Percentiles rank a stretch among this genome's conserved stretches.
phyloP scores from a whole-genome alignment of 2,113 vertebrate species.

The Polypterus bichir region DNA sequence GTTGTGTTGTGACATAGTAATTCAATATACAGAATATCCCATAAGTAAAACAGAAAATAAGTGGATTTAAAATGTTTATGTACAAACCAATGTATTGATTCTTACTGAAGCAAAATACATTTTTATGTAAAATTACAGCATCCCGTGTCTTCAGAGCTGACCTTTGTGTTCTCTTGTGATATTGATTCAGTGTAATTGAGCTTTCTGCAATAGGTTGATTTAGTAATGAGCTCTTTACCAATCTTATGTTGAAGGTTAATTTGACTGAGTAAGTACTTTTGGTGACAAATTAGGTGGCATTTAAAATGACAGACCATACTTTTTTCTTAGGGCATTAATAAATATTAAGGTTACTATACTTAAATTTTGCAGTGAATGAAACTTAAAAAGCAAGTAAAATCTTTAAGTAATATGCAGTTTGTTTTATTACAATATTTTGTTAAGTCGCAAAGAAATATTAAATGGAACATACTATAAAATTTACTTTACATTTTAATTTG shows the following conservation, averaged over 20 bases:
- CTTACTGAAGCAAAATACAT: not conserved
- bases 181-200: constrained; percentile 1
- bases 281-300: not conserved
- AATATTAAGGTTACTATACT: not conserved
- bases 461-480: no score
- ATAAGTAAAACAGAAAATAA: no score
- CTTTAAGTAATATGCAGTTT: no score
- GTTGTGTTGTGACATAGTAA: no score
- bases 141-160: not conserved
- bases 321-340: not conserved
- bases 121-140: not conserved
- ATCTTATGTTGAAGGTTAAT: constrained; percentile 1
- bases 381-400: constrained; percentile 12
- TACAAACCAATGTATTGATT: not conserved
- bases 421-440: no score
- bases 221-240: constrained; percentile 2
- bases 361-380: not conserved
- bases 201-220: constrained; percentile 1
- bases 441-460: no score
- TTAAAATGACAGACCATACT: constrained; percentile 1
- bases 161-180: constrained; percentile 1
- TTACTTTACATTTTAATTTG: no score
- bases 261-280: constrained; percentile 3
- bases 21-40: no score
- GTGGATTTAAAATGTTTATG: no score